Evolutionary conservation across 1,140 invertebrate species (phyloP), one percentile per base, ranked within the genome.

Genomic region (Zaprionus kolodkinae): DNA sequence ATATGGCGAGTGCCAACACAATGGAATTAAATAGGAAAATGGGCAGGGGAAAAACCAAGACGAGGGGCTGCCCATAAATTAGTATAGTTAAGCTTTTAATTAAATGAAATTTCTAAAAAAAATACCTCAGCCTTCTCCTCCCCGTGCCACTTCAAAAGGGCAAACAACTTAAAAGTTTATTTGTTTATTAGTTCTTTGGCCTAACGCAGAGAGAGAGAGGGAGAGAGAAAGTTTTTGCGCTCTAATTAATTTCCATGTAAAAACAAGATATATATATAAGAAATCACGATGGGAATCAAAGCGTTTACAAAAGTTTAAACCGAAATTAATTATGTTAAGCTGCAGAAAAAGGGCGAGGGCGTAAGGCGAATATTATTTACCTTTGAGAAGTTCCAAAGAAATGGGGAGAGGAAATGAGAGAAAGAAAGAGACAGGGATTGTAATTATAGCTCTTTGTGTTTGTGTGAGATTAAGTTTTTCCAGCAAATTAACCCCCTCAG

Each of bases 71-170:
- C 63, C 48, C 76, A 84, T 78, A 87, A 84, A 82, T 84, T 81
- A 88, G 77, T 81, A 80, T 72, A 78, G 77, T 84, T 78, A 87
- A 75, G 66, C 77, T 74, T 78, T 79, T 81, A 88, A 89, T 88
- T 84, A 84, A 88, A 81, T 84, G 70, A 88, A 84, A 84, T 84
- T 66, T 75, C 7, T 6, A 9, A 25, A 27, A 33, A 30, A 65
- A 65, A 77, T 63, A 59, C 50, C 25, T 55, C 61, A 64, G 35
- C 38, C 38, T n/a, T 4, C 17, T 1, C 33, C 30, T 13, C 21
- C 4, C 6, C 2, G 3, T 17, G 1, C 17, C 35, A 38, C 27
- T 36, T 40, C 5, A 12, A 12, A 62, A 56, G 52, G 35, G 3
- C 17, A 35, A 45, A 54, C 21, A 48, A 64, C 35, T 56, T 36